Base-by-base conservation (phyloP, 2,113 vertebrate genomes). In the Ochotona curzoniae region DNA sequence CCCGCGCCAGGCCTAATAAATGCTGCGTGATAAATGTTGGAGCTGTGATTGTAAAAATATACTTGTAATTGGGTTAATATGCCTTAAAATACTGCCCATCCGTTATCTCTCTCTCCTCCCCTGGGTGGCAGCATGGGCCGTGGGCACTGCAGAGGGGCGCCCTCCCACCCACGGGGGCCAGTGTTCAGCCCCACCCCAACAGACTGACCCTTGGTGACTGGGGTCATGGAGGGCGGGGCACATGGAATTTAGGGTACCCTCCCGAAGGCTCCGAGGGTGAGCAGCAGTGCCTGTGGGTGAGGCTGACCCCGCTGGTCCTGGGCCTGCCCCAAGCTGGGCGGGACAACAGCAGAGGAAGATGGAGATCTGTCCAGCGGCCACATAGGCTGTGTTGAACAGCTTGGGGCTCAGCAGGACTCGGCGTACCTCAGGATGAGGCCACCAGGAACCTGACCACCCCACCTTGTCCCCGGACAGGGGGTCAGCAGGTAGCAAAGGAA, bases 41-140 rank as follows among this genome's bases (percentile, higher is more conserved):
- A 98, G 97, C 97, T 96, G 96, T 96, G 98, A 98, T 98, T 98
- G 99, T 99, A 99, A 99, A 99, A 99, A 99, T 98, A 99, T 98
- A 98, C 98, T 99, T 99, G 99, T 99, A 99, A 99, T 99, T 98
- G 99, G 98, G 98, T 99, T 99, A 99, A 99, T 99, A 99, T 99
- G 99, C 99, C 98, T 99, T 99, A 99, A 99, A 99, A 99, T 99
- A 99, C 98, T 98, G 95, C 97, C 98, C 98, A 99, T 99, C 98
- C 98, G 98, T 99, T 99, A 99, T 98, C 97, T 97, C 97, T 98
- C 97, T 98, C 97, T 96, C 98, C 76, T 87, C 98, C 96, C 76
- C 96, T 94, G 83, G 66, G 97, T 95, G 96, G 96, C 96, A 95
- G 96, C 38, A 6, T 44, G 38, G 38, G 38, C 38, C 38, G 6